Percentiles rank a stretch among this genome's conserved stretches.
phyloP scores from a whole-genome alignment of 2,113 vertebrate species.

The Cochlearius cochlearius region DNA sequence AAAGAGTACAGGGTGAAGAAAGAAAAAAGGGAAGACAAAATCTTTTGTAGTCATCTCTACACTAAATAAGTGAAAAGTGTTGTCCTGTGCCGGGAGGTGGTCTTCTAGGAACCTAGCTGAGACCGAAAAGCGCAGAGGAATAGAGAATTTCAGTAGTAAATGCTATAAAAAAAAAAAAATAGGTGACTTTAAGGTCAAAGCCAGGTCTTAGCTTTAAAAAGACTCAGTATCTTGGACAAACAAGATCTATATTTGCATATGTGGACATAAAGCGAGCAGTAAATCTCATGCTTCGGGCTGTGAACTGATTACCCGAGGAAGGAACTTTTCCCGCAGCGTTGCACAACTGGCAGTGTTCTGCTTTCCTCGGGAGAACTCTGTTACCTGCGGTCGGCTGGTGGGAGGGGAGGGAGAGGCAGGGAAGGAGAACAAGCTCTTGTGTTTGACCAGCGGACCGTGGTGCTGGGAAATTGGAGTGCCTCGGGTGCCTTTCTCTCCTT shows the following conservation, averaged over 20 bases:
- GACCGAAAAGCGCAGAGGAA: background rate
- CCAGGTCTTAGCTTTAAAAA: background rate
- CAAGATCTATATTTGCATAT: background rate
- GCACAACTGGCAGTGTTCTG: background rate
- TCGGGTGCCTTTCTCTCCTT: background rate
- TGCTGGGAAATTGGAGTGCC: background rate
- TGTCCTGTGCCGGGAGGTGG: accelerated
- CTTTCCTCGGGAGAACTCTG: background rate
- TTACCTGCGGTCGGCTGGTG: background rate
- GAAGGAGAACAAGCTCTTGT: background rate
- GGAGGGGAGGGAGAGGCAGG: background rate
- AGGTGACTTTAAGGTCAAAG: background rate
- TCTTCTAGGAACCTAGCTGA: background rate
- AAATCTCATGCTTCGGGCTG: background rate
- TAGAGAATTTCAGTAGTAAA: background rate
- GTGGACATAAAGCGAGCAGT: background rate
- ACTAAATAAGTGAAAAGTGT: background rate
- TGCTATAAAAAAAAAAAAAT: background rate
- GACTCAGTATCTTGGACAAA: background rate
- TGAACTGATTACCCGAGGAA: background rate
- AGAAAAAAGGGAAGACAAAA: background rate
- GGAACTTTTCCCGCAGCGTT: background rate
- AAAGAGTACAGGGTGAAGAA: background rate
- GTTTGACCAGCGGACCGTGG: background rate
- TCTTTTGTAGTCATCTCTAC: accelerated